Conservation (phyloP, 1,140 invertebrate species). For the Cydia pomonella region DNA sequence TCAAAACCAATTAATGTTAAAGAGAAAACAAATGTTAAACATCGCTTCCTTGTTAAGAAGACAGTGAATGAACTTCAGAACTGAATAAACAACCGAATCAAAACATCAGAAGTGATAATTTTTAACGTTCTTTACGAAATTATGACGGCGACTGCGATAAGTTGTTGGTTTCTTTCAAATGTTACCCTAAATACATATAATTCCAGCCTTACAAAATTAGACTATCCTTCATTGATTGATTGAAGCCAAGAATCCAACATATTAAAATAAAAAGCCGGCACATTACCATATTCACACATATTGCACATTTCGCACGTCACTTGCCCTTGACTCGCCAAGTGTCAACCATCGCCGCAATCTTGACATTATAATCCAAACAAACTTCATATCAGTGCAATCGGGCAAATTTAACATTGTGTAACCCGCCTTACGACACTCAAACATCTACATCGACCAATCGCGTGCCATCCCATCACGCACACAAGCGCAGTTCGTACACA, state of each 20-base stretch:
- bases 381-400: neutral
- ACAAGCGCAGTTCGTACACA: neutral
- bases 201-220: no score
- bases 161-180: no score
- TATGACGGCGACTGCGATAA: neutral
- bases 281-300: constrained; percentile 3
- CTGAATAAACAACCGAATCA: no score
- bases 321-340: neutral
- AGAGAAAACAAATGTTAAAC: no score
- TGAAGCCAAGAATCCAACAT: no score
- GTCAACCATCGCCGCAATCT: neutral
- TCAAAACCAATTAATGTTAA: no score
- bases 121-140: neutral
- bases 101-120: no score
- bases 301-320: neutral
- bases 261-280: neutral
- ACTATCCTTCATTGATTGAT: neutral
- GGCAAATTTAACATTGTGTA: neutral
- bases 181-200: no score
- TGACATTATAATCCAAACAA: neutral
- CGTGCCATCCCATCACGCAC: neutral
- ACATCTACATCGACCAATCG: neutral
- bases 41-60: no score
- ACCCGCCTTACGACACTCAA: neutral
- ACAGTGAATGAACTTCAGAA: no score